phyloP scores from a whole-genome alignment of 2,113 vertebrate species.

The Carettochelys insculpta region DNA sequence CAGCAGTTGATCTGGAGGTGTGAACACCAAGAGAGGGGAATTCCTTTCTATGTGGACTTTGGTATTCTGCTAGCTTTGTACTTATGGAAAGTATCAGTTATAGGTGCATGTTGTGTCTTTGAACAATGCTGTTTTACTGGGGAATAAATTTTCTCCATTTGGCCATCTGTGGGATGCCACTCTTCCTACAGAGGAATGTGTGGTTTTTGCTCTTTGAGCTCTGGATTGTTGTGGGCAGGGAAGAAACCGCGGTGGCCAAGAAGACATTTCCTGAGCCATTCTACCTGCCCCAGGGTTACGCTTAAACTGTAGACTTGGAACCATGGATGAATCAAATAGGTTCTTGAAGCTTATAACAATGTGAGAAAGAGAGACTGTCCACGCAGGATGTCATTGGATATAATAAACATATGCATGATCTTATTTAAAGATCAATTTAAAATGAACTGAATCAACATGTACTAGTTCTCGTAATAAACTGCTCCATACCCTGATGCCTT shows the following conservation, averaged over 20 bases:
- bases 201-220: neutral
- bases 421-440: neutral
- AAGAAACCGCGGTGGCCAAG: neutral
- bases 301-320: neutral
- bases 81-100: neutral
- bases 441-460: neutral
- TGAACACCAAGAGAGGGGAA: too few species aligned
- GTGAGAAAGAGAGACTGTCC: neutral
- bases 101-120: neutral
- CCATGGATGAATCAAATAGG: neutral
- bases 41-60: neutral
- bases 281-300: neutral
- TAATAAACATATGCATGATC: neutral
- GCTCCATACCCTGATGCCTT: rapidly evolving
- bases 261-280: neutral
- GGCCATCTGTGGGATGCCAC: neutral
- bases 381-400: neutral
- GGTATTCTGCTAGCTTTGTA: neutral
- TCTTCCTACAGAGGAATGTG: neutral
- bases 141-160: neutral
- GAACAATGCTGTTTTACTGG: neutral
- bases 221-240: neutral
- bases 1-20: too few species aligned
- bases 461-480: neutral
- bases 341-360: neutral